Evolutionary conservation across 2,113 vertebrate genomes (phyloP), one percentile per base, ranked within the genome.

Genomic region (Forbesichthys agassizii): DNA sequence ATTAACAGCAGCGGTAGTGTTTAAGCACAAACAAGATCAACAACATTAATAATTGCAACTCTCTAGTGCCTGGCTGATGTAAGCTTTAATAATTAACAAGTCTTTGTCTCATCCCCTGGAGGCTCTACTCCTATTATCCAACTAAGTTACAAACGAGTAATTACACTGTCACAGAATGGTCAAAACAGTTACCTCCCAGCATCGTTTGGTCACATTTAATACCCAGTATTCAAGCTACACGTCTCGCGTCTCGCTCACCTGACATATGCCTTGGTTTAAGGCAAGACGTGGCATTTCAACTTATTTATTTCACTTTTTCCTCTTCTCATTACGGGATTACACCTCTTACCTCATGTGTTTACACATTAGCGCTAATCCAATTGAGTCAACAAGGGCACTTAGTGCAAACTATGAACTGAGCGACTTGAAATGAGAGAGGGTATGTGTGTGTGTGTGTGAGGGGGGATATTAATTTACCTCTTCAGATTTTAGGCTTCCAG

Each of bases 1-100:
- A 92, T 92, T 92, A 93, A 92, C 90, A 91, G 90, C 90, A 85
- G 91, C 88, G 82, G 86, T 92, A 89, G 87, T 92, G 91, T 93
- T 93, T 93, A 91, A 92, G 91, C 89, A 93, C 91, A 92, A 92
- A 90, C 90, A 92, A 89, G 89, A 92, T 92, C 91, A 92, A 92
- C 90, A 92, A 92, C 90, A 92, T 93, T 92, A 93, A 93, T 93
- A 92, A 92, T 92, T 92, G 92, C 90, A 89, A 89, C 87, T 92
- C 92, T 92, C 92, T 81, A 82, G 92, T 89, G 88, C 90, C 89
- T 82, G 88, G 89, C 91, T 92, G 92, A 93, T 92, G 92, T 90
- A 92, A 94, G 91, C 90, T 91, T 93, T 92, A 94, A 94, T 93
- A 93, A 93, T 93, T 92, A 93, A 93, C 92, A 92, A 90, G 91